Conservation (phyloP, 2,797 vertebrate species). For the Hephaestus fuliginosus region DNA sequence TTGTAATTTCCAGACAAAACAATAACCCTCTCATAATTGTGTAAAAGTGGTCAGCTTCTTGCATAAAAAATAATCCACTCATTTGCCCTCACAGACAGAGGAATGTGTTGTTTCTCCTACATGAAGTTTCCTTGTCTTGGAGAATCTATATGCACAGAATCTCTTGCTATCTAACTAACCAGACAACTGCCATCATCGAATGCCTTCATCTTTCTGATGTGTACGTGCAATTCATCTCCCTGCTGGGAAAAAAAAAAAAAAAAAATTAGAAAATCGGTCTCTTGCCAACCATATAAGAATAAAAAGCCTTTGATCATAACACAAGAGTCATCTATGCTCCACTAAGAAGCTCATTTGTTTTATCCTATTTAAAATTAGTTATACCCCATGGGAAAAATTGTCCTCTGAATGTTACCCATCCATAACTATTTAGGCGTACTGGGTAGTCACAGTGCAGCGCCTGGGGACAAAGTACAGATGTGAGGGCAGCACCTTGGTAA, state of each 20-base stretch:
- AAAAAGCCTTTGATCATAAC: slow-evolving; percentile 53
- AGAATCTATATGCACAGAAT: slow-evolving; percentile 32
- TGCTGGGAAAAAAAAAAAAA: not conserved
- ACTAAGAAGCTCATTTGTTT: slow-evolving; percentile 55
- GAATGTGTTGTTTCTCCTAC: not conserved
- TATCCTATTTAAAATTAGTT: slow-evolving; percentile 50
- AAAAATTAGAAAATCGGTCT: slow-evolving; percentile 26
- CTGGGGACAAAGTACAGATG: slow-evolving; percentile 11
- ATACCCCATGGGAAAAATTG: slow-evolving; percentile 28
- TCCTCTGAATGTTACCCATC: slow-evolving; percentile 44
- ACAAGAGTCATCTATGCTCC: slow-evolving; percentile 48
- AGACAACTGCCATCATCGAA: slow-evolving; percentile 31
- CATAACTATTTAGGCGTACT: slow-evolving; percentile 23
- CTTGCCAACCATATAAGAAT: slow-evolving; percentile 39
- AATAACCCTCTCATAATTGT: not conserved
- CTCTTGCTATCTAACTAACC: slow-evolving; percentile 25
- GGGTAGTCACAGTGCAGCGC: slow-evolving; percentile 13
- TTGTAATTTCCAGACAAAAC: slow-evolving; percentile 5
- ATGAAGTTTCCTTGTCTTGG: slow-evolving; percentile 20
- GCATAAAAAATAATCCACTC: slow-evolving; percentile 11
- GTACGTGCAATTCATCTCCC: slow-evolving; percentile 39
- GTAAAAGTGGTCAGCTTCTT: not conserved
- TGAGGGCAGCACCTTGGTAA: slow-evolving; percentile 19
- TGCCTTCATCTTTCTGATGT: slow-evolving; percentile 19
- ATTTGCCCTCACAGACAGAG: slow-evolving; percentile 22